phyloP scores from a whole-genome alignment of 2,888 invertebrate genomes.

The Xestia c-nigrum region DNA sequence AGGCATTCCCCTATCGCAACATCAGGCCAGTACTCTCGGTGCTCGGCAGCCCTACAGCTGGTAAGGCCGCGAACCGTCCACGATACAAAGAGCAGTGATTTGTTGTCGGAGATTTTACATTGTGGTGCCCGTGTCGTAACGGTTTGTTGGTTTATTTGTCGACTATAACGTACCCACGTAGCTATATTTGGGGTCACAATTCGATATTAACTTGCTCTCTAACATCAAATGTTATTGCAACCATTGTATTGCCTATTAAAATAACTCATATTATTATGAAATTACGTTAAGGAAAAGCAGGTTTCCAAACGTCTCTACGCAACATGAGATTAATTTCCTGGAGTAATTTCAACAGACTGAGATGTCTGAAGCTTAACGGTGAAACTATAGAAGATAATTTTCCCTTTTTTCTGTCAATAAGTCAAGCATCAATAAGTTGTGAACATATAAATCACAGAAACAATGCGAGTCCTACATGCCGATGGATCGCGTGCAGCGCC shows the following conservation, averaged over 20 bases:
- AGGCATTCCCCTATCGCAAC: constrained; percentile 34
- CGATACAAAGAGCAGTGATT: constrained; percentile 73
- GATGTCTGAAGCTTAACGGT: constrained; percentile 34
- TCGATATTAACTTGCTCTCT: constrained; percentile 37
- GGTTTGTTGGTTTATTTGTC: constrained; percentile 69
- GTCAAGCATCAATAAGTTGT: constrained; percentile 58
- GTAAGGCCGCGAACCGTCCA: constrained; percentile 61
- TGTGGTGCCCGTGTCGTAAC: constrained; percentile 72
- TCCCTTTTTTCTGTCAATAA: constrained; percentile 48
- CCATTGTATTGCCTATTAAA: constrained; percentile 5
- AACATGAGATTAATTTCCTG: constrained; percentile 31
- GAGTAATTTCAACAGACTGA: constrained; percentile 20
- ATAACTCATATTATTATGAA: constrained; percentile 19
- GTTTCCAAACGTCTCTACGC: constrained; percentile 17
- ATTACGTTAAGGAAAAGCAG: constrained; percentile 13
- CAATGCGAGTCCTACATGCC: constrained; percentile 62
- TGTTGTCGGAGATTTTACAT: constrained; percentile 73
- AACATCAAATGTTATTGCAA: constrained; percentile 8
- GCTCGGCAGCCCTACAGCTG: constrained; percentile 64
- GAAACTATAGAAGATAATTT: constrained; percentile 2
- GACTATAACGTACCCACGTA: constrained; percentile 58
- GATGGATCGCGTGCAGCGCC: constrained; percentile 66
- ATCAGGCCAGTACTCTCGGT: constrained; percentile 28
- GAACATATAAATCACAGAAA: constrained; percentile 62
- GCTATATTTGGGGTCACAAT: constrained; percentile 60